Evolutionary conservation across 1,140 invertebrate genomes (phyloP), one percentile per base, ranked within the genome.

Genomic region (Drosophila eugracilis): DNA sequence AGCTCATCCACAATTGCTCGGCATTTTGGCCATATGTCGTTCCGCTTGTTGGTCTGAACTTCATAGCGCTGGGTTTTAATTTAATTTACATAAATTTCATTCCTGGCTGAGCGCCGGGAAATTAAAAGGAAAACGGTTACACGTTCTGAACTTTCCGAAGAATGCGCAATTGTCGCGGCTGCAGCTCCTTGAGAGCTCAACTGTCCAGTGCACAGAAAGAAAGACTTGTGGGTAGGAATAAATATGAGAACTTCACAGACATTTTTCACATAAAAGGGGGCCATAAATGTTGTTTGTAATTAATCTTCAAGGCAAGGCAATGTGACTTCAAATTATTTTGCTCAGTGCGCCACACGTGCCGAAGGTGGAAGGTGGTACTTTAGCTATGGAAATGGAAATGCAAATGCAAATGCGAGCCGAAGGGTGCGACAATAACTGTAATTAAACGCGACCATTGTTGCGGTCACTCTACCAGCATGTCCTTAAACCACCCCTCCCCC

Each of bases 81-180:
- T 86, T 59, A 81, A 88, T 86, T 88, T 86, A 66, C 81, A 86
- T 86, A 86, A 86, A 86, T 86, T 86, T 86, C 83, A 86, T 88
- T 70, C 73, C 73, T 86, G 55, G 81, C 81, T 85, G 81, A 36
- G 22, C 54, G 39, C 26, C n/a, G 39, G 50, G 55, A 50, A 36
- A 45, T 17, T 15, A 36, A 71, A 59, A 34, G 45, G 19, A 50
- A 49, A 42, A 57, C 49, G 37, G 22, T 44, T 53, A 44, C 44
- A 19, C 24, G 17, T 10, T 14, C 24, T 36, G 15, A 24, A 71
- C 53, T 72, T 50, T 71, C 45, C 67, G 30, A 53, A 53, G 67
- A 71, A 71, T 53, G 67, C 48, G 42, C 71, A 74, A 74, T 74
- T 74, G 71, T 55, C 60, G 62, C 36, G 45, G 63, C 59, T 41